Conservation (phyloP, 2,888 invertebrate genomes). For the Nematopogon swammerdamellus region DNA sequence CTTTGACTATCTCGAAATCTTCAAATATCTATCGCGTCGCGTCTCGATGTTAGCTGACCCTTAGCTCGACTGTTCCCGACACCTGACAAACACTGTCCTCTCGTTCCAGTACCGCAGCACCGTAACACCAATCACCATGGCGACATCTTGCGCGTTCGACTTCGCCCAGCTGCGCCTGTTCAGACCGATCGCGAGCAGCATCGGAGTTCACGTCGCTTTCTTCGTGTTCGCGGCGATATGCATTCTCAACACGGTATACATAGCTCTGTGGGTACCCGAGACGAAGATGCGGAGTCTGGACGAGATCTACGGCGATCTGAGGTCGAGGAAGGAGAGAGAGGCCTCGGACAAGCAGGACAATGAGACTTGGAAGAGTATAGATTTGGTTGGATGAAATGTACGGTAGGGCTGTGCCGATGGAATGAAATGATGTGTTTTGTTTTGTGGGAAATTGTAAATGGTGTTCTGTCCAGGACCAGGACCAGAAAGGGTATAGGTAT, state of each 20-base stretch:
- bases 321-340: constrained; percentile 26
- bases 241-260: constrained; percentile 22
- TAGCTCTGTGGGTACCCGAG: constrained; percentile 27
- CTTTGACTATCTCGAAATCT: too few relatives aligned
- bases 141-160: constrained; percentile 22
- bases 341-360: neutral
- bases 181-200: constrained; percentile 25
- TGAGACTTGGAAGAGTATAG: too few relatives aligned
- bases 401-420: too few relatives aligned
- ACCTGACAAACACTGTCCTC: too few relatives aligned
- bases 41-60: too few relatives aligned
- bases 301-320: constrained; percentile 30
- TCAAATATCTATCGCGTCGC: too few relatives aligned
- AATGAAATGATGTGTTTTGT: too few relatives aligned
- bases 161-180: constrained; percentile 36
- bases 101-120: constrained; percentile 39
- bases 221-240: constrained; percentile 31
- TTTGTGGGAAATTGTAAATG: too few relatives aligned
- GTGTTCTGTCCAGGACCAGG: too few relatives aligned
- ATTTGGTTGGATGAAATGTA: too few relatives aligned
- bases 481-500: too few relatives aligned
- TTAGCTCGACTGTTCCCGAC: too few relatives aligned
- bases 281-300: constrained; percentile 26
- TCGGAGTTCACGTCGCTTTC: constrained; percentile 30
- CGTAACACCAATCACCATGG: constrained; percentile 32